A percentile compares a stretch with the other conserved stretches of the same genome.
Conservation (phyloP, 2,797 vertebrate genomes). For the Poliocrania exsul region DNA sequence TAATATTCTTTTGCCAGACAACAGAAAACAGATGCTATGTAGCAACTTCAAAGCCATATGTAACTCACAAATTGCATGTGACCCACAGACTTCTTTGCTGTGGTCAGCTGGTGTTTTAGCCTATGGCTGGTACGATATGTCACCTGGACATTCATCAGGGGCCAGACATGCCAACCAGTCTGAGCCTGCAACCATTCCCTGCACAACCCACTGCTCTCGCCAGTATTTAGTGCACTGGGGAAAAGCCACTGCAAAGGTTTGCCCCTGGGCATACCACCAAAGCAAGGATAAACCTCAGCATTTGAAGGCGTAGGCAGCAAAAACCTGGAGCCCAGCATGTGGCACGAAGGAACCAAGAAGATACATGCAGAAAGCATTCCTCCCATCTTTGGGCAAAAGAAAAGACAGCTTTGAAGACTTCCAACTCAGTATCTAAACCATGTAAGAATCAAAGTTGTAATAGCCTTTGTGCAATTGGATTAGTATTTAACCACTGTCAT, state of each 20-base stretch:
- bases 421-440: background rate
- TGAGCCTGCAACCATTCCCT: background rate
- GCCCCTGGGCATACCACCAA: background rate
- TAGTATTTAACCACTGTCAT: background rate
- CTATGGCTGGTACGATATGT: background rate
- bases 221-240: background rate
- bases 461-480: background rate
- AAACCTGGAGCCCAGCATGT: background rate
- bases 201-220: background rate
- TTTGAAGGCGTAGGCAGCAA: background rate
- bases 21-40: background rate
- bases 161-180: background rate
- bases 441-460: background rate
- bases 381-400: background rate
- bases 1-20: background rate
- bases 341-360: background rate
- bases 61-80: fast-evolving
- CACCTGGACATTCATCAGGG: background rate
- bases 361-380: background rate
- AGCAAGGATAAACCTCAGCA: background rate
- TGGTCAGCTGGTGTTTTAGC: background rate
- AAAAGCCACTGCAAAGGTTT: background rate
- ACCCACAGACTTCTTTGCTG: background rate
- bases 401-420: background rate
- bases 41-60: background rate